A percentile compares a stretch with the other conserved stretches of the same genome.
Evolutionary conservation across 2,888 invertebrate genomes (phyloP).

Genomic region (Apocheima hispidaria): DNA sequence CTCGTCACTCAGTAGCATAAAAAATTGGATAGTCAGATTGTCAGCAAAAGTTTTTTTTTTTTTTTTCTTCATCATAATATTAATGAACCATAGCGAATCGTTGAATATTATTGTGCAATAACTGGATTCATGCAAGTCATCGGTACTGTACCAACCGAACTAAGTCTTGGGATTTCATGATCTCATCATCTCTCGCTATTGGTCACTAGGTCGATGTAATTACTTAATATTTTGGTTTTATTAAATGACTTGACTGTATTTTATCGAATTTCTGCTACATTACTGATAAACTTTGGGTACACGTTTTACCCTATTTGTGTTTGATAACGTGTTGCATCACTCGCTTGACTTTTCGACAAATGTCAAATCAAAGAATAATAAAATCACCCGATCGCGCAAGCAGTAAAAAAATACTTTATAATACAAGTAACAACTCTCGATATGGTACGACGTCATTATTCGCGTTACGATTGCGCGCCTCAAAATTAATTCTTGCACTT

Average conservation of each 20-base stretch:
- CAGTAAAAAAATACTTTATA: too few relatives aligned
- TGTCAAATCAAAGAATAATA: too few relatives aligned
- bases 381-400: too few relatives aligned
- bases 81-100: too few relatives aligned
- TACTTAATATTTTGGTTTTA: conserved; percentile 30
- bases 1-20: too few relatives aligned
- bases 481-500: too few relatives aligned
- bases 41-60: too few relatives aligned
- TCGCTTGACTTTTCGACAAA: neutral
- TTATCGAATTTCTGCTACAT: conserved; percentile 20
- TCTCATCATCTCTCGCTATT: conserved; percentile 15
- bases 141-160: conserved; percentile 5
- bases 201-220: conserved; percentile 36
- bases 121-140: conserved; percentile 19
- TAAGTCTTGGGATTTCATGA: conserved; percentile 4
- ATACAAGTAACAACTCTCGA: too few relatives aligned
- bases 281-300: conserved; percentile 16
- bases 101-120: conserved; percentile 5
- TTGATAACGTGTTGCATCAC: conserved; percentile 20
- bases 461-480: too few relatives aligned
- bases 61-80: too few relatives aligned
- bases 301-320: conserved; percentile 19
- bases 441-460: too few relatives aligned
- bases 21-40: too few relatives aligned
- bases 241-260: conserved; percentile 28